phyloP scores from a whole-genome alignment of 2,888 invertebrate species.

The Nemoura dubitans region DNA sequence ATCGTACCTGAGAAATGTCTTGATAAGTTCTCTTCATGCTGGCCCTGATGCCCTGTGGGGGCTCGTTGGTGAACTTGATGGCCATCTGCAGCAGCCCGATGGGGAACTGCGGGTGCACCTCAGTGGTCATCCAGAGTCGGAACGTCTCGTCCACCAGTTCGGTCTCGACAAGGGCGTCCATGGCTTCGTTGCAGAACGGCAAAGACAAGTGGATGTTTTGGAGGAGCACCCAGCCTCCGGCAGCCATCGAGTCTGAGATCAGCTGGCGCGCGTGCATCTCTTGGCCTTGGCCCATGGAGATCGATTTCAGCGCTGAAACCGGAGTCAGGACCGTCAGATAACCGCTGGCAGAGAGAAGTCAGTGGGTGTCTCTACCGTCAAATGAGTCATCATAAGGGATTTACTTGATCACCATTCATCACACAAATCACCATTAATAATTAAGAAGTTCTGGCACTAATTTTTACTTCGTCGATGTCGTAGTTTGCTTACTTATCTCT shows the following conservation, averaged over 20 bases:
- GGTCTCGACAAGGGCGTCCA: conserved; percentile 87
- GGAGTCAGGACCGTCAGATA: too few species aligned
- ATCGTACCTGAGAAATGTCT: conserved; percentile 74
- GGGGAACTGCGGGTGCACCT: conserved; percentile 92
- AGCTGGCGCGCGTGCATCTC: conserved; percentile 86
- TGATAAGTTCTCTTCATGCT: conserved; percentile 95
- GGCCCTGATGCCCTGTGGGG: conserved; percentile 93
- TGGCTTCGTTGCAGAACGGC: conserved; percentile 91
- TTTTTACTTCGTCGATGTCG: too few species aligned
- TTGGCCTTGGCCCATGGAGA: conserved; percentile 99
- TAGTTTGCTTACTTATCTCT: conserved; percentile 76
- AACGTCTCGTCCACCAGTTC: conserved; percentile 85
- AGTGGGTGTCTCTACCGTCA: too few species aligned
- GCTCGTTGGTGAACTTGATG: conserved; percentile 97
- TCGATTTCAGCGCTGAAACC: conserved; percentile 75
- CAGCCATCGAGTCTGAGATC: conserved; percentile 78
- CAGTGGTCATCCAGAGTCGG: conserved; percentile 93
- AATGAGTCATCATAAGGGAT: too few species aligned
- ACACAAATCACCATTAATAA: too few species aligned
- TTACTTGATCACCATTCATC: too few species aligned
- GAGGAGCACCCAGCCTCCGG: conserved; percentile 91
- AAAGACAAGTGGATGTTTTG: conserved; percentile 97
- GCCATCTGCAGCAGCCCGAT: conserved; percentile 89
- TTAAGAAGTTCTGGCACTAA: too few species aligned
- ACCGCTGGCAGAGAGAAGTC: too few species aligned